phyloP scores from a whole-genome alignment of 1,140 invertebrate species.

The Chelonus insularis region DNA sequence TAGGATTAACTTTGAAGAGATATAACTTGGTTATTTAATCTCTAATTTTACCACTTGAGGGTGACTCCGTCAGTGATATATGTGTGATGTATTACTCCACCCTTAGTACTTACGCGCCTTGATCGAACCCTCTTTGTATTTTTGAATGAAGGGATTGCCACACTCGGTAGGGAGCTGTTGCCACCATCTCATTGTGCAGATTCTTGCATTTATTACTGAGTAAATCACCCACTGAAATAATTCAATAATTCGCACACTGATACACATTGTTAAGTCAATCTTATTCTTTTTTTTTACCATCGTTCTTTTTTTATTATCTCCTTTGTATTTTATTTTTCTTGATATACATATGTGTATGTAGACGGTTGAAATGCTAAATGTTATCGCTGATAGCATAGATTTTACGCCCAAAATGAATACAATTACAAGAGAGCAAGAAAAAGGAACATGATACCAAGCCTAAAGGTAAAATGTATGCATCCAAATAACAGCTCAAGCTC shows the following conservation, averaged over 20 bases:
- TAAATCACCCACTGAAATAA: slow-evolving; percentile 2
- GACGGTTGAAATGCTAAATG: too few relatives aligned
- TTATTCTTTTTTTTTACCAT: neutral
- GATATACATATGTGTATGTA: too few relatives aligned
- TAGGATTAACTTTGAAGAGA: slow-evolving; percentile 42
- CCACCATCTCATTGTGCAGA: neutral
- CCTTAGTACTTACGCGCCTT: too few relatives aligned
- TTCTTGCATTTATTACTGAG: neutral
- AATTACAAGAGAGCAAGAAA: too few relatives aligned
- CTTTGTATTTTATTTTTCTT: too few relatives aligned
- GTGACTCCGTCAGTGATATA: slow-evolving; percentile 51
- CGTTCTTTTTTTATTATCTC: neutral
- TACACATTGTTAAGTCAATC: neutral
- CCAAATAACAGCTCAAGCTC: slow-evolving; percentile 51
- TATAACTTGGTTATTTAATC: slow-evolving; percentile 61
- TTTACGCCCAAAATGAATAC: too few relatives aligned
- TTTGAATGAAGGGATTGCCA: neutral
- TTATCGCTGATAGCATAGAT: too few relatives aligned
- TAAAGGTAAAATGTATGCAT: slow-evolving; percentile 32
- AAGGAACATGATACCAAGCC: slow-evolving; percentile 30
- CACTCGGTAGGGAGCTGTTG: neutral
- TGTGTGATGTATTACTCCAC: too few relatives aligned
- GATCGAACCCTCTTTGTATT: neutral
- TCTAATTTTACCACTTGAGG: slow-evolving; percentile 57
- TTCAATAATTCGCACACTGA: too few relatives aligned